These are phyloP conservation scores for Eidolon helvum DNA, from an alignment of 2,113 vertebrate genomes.

Conservation along the genomic window DNA sequence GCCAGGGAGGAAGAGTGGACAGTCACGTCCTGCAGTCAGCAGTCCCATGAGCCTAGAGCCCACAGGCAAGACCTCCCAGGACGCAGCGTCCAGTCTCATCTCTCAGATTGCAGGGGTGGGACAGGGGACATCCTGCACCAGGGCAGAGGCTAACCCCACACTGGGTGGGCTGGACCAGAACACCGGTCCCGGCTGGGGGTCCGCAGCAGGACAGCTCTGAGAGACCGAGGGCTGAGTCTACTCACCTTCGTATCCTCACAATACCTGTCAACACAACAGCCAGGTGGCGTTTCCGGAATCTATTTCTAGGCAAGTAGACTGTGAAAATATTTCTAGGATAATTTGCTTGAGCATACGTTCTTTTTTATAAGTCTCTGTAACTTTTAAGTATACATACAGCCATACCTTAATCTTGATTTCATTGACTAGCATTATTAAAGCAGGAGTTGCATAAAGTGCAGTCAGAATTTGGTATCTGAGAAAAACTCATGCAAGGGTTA, in stretches of 20 bases:
- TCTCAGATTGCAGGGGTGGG: background rate
- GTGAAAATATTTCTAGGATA: background rate
- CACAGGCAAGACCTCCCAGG: background rate
- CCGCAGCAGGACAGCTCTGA: background rate
- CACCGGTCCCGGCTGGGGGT: background rate
- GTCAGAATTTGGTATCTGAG: background rate
- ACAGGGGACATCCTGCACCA: fast-evolving
- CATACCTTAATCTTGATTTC: background rate
- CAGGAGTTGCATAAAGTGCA: background rate
- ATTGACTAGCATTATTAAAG: background rate
- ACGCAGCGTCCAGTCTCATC: background rate
- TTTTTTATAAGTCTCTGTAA: background rate
- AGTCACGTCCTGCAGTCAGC: background rate
- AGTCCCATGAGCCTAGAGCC: background rate
- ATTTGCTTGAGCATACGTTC: background rate
- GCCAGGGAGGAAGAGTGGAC: too few relatives aligned
- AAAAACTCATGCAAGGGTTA: background rate
- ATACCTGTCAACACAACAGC: fast-evolving
- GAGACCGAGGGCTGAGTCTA: background rate
- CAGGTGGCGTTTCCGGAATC: background rate
- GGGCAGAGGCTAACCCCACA: fast-evolving
- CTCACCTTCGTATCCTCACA: background rate
- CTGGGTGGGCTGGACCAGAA: background rate
- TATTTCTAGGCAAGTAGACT: background rate
- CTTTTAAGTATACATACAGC: background rate